A percentile compares a stretch with the other conserved stretches of the same genome.
Conservation (phyloP, 2,113 vertebrate genomes). For the Hystrix cristata region DNA sequence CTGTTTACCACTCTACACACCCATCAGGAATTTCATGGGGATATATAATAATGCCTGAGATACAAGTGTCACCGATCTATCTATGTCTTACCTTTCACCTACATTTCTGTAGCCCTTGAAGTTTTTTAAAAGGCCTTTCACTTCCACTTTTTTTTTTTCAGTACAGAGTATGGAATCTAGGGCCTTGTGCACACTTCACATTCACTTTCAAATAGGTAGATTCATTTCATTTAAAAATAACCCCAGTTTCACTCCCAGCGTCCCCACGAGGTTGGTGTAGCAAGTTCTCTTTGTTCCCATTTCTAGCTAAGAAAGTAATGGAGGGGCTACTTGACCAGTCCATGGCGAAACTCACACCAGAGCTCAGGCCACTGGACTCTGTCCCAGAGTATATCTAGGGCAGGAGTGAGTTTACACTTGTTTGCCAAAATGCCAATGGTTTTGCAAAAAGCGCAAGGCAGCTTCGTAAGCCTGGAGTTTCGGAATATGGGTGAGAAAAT, state of each 20-base stretch:
- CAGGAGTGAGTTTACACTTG: not conserved
- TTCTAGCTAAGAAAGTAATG: conserved; percentile 24
- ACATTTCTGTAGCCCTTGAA: not conserved
- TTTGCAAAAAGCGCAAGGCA: not conserved
- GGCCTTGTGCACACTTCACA: not conserved
- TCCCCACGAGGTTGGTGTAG: not conserved
- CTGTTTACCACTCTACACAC: not conserved
- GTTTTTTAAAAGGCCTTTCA: not conserved
- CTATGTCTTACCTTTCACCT: not conserved
- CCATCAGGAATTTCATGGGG: not conserved
- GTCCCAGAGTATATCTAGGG: not conserved
- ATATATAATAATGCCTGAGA: not conserved
- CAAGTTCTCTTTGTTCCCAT: not conserved
- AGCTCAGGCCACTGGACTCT: not conserved
- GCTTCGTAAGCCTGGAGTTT: not conserved
- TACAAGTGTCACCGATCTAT: not conserved
- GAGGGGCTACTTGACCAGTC: not conserved
- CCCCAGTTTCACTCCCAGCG: not conserved
- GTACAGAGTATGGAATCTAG: not conserved
- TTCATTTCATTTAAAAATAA: not conserved
- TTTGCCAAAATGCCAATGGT: not conserved
- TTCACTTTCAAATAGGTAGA: not conserved
- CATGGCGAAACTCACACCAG: not conserved
- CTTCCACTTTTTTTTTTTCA: not conserved
- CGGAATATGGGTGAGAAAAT: not conserved